Conservation (phyloP, 2,797 vertebrate genomes). For the Chiroxiphia lanceolata region DNA sequence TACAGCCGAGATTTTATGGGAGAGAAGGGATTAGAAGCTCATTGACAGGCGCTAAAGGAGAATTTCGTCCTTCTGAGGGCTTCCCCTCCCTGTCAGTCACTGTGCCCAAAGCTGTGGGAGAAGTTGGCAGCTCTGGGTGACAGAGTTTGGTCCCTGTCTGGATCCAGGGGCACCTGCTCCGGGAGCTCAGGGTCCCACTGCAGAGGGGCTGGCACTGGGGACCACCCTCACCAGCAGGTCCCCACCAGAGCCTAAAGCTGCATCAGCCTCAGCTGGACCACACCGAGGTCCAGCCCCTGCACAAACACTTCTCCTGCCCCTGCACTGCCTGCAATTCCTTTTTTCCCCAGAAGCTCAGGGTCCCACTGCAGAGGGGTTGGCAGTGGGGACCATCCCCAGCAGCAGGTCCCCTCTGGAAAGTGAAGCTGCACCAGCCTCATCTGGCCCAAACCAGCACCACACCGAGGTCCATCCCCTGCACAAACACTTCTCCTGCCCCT, state of each 20-base stretch:
- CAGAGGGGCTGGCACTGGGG: background rate
- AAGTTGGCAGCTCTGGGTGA: background rate
- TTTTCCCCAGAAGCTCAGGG: background rate
- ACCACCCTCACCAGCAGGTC: background rate
- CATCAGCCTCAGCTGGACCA: background rate
- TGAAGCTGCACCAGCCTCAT: background rate
- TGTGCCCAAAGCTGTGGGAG: background rate
- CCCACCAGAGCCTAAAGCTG: background rate
- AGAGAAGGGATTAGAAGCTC: background rate
- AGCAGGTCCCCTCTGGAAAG: background rate
- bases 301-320: no score
- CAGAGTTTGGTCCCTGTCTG: background rate
- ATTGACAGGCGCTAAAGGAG: background rate
- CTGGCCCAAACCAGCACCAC: background rate
- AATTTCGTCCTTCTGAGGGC: background rate
- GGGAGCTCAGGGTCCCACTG: background rate
- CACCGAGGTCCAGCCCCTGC: rapidly evolving
- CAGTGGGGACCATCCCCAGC: background rate
- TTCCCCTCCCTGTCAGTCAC: background rate
- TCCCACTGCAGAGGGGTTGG: background rate
- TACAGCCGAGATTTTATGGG: slow-evolving; percentile 19
- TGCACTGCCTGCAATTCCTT: background rate
- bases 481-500: no score
- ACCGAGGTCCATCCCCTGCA: rapidly evolving
- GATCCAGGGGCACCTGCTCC: background rate